Evolutionary conservation across 2,888 invertebrate species (phyloP).

Genomic region (Baronia brevicornis): DNA sequence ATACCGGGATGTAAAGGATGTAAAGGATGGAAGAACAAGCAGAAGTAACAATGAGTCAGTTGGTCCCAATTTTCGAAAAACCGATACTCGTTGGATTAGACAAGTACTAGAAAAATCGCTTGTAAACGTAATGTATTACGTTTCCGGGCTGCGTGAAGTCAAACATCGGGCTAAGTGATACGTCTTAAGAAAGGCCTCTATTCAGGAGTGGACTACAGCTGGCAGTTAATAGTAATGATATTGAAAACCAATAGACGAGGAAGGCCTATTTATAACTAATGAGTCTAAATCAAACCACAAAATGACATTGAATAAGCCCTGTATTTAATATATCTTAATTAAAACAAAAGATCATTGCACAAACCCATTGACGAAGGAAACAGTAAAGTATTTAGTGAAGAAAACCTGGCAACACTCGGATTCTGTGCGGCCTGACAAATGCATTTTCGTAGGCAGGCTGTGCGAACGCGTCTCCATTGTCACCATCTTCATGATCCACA

Average conservation of each 20-base stretch:
- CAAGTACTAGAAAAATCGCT: too few relatives aligned
- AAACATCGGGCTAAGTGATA: too few relatives aligned
- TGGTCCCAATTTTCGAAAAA: too few relatives aligned
- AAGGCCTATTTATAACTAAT: background rate
- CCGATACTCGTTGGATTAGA: too few relatives aligned
- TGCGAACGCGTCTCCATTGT: slow-evolving; percentile 29
- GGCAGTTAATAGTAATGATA: slow-evolving; percentile 3
- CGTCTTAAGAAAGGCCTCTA: too few relatives aligned
- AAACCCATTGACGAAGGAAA: slow-evolving; percentile 7
- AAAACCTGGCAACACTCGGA: slow-evolving; percentile 47
- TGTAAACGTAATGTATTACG: too few relatives aligned
- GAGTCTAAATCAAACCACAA: slow-evolving; percentile 14
- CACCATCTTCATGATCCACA: slow-evolving; percentile 26
- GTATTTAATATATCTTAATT: slow-evolving; percentile 5
- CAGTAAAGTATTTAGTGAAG: slow-evolving; percentile 32
- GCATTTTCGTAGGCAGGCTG: slow-evolving; percentile 32
- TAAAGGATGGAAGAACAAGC: too few relatives aligned
- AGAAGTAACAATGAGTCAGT: too few relatives aligned
- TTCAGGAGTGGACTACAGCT: too few relatives aligned
- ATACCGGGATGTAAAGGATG: too few relatives aligned
- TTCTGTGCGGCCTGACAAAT: slow-evolving; percentile 44
- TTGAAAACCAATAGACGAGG: slow-evolving; percentile 2
- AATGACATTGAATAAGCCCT: slow-evolving; percentile 25
- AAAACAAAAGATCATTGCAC: slow-evolving; percentile 13
- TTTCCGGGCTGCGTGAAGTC: too few relatives aligned